Conservation (phyloP, 2,797 vertebrate species). For the Sebastes matsubarae region DNA sequence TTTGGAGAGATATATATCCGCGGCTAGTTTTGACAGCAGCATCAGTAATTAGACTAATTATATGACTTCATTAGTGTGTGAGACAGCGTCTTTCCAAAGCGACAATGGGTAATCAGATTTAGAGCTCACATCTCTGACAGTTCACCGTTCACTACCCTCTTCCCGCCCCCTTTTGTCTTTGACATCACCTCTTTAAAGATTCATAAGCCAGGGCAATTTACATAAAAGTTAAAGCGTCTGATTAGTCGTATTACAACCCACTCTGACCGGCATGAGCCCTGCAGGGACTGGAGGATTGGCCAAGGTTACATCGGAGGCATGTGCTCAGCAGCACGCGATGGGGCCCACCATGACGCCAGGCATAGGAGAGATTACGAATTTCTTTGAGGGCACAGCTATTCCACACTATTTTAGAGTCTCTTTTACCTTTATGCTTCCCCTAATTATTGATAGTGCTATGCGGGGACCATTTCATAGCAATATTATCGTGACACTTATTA, state of each 20-base stretch:
- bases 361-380: constrained; percentile 23
- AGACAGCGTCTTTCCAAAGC: constrained; percentile 21
- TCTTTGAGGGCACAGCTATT: constrained; percentile 24
- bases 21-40: constrained; percentile 29
- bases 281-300: constrained; percentile 61
- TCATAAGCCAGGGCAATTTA: constrained; percentile 79
- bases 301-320: constrained; percentile 74
- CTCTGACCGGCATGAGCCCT: constrained; percentile 73
- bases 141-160: constrained; percentile 44
- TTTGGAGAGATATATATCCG: neutral
- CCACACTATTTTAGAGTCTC: neutral
- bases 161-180: constrained; percentile 79
- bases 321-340: constrained; percentile 47
- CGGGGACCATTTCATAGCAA: constrained; percentile 30
- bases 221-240: constrained; percentile 82
- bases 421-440: constrained; percentile 18
- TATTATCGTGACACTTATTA: constrained; percentile 21
- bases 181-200: constrained; percentile 84
- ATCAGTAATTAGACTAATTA: constrained; percentile 57
- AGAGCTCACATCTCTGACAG: constrained; percentile 60
- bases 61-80: constrained; percentile 49
- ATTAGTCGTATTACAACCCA: constrained; percentile 83
- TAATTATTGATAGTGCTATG: constrained; percentile 19
- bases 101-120: constrained; percentile 58
- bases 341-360: constrained; percentile 41